Evolutionary conservation across 2,113 vertebrate genomes (phyloP), one percentile per base, ranked within the genome.

Genomic region (Lathamus discolor): DNA sequence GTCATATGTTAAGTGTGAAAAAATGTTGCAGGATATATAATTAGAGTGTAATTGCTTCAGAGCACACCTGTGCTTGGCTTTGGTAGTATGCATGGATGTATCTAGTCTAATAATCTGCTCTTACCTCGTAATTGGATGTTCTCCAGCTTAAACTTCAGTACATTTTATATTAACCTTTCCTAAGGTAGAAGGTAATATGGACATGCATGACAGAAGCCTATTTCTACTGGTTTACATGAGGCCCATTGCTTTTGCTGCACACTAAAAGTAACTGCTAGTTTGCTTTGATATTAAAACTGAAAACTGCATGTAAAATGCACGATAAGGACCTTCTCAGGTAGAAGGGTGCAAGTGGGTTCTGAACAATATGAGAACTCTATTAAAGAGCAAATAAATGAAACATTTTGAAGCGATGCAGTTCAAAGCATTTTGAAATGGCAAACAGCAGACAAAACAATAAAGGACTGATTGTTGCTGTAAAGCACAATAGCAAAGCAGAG

Each of bases 11-110:
- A 96, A 74, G 63, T 80, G 70, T 69, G 96, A 57, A 59, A 68
- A 95, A 97, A 89, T 80, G 62, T 92, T 95, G 68, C 49, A 90
- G 63, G 44, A 76, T 77, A 51, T 77, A 83, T 96, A 96, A 97
- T 98, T 97, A 97, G 92, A 93, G 92, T 88, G 35, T 95, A 97
- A 97, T 97, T 97, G 59, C 94, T 96, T 95, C 83, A 76, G 44
- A 94, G 87, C 73, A 72, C 59, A 91, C 94, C 76, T 95, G 52
- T 88, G 88, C 85, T 93, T 97, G 85, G 88, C 68, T 95, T 95
- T 90, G 94, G 67, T 90, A 96, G 88, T 92, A 83, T 92, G 85
- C 76, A 57, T 92, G 92, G 86, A 86, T 17, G 18, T 82, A 94
- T 76, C 67, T 75, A 86, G 72, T 78, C 78, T 96, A 96, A 95